Percentiles rank a stretch among this genome's conserved stretches.
phyloP scores from a whole-genome alignment of 2,888 invertebrate genomes.

The Elmis aenea region DNA sequence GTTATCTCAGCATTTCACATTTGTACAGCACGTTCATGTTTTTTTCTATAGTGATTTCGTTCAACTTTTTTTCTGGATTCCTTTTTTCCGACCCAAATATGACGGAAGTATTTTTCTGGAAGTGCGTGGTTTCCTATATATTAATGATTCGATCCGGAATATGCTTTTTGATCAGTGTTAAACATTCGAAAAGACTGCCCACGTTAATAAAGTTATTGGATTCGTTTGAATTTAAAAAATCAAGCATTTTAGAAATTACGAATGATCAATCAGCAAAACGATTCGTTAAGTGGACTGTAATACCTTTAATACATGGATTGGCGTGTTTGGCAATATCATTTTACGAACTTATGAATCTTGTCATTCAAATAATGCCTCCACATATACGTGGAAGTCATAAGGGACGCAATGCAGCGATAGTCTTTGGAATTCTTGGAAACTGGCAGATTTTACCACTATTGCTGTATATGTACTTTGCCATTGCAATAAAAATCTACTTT shows the following conservation, averaged over 20 bases:
- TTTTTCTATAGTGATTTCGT: conserved; percentile 7
- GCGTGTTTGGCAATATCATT: conserved; percentile 1
- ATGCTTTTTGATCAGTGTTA: conserved; percentile 11
- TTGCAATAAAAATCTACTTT: conserved; percentile 20
- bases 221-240: conserved; percentile 9
- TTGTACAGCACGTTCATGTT: conserved; percentile 22
- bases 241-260: conserved; percentile 2
- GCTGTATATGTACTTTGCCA: conserved; percentile 27
- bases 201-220: conserved; percentile 12
- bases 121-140: conserved; percentile 6
- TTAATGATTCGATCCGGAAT: conserved; percentile 8
- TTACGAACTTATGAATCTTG: conserved; percentile 4
- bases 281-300: not conserved
- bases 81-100: conserved; percentile 9
- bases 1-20: conserved; percentile 17
- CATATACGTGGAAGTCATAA: not conserved
- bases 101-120: conserved; percentile 4
- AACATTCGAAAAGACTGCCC: conserved; percentile 9
- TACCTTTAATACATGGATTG: conserved; percentile 2
- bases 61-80: conserved; percentile 20
- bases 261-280: not conserved
- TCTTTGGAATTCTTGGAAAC: conserved; percentile 25
- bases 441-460: conserved; percentile 28
- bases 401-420: conserved; percentile 10
- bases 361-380: not conserved